Evolutionary conservation across 2,888 invertebrate genomes (phyloP).

Genomic region (Philhelius pedissequus): DNA sequence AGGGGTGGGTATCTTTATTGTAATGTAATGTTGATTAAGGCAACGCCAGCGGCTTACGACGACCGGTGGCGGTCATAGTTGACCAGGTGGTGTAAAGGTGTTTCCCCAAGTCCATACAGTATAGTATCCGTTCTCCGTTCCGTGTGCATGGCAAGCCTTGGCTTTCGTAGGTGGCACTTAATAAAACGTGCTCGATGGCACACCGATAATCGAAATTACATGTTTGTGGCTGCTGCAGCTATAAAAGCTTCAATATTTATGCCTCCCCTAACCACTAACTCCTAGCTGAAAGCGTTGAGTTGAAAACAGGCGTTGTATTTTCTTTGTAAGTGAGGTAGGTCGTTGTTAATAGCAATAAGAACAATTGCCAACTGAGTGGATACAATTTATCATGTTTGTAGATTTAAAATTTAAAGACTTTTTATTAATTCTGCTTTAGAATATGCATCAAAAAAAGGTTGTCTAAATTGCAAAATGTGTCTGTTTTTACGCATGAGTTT

Average conservation of each 20-base stretch:
- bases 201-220: conserved; percentile 48
- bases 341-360: neutral
- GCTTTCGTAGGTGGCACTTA: conserved; percentile 42
- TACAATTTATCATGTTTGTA: too few relatives aligned
- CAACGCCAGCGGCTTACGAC: too few relatives aligned
- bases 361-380: neutral
- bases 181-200: conserved; percentile 48
- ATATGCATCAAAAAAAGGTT: too few relatives aligned
- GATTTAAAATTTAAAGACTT: neutral
- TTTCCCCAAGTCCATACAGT: neutral
- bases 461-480: too few relatives aligned
- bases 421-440: neutral
- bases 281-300: neutral
- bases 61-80: neutral
- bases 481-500: too few relatives aligned
- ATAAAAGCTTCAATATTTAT: conserved; percentile 26
- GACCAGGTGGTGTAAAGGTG: conserved; percentile 36
- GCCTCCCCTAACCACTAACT: neutral
- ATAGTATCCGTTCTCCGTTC: neutral
- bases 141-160: conserved; percentile 41
- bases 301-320: neutral
- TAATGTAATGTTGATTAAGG: neutral
- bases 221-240: conserved; percentile 11
- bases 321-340: neutral
- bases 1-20: too few relatives aligned